Percentiles rank a stretch among this genome's conserved stretches.
Evolutionary conservation across 2,797 vertebrate genomes (phyloP).

Genomic region (Anas acuta): DNA sequence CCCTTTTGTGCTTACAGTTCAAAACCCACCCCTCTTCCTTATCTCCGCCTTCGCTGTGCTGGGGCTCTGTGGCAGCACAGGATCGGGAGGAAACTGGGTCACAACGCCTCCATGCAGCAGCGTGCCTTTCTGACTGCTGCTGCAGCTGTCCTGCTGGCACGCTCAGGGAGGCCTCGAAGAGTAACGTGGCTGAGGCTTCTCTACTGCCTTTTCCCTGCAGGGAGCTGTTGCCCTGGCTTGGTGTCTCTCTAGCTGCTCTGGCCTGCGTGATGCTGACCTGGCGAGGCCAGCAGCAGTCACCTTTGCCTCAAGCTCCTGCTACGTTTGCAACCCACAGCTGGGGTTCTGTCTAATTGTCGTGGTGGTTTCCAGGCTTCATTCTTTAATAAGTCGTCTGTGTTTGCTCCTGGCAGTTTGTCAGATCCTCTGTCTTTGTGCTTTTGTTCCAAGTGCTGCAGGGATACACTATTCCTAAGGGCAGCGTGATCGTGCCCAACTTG

Average conservation of each 20-base stretch:
- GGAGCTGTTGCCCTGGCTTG: not conserved
- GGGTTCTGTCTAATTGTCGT: rapidly evolving
- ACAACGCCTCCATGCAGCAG: not conserved
- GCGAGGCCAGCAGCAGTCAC: not conserved
- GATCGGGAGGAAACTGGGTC: not conserved
- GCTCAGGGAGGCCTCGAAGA: not conserved
- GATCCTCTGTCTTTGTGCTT: conserved; percentile 30
- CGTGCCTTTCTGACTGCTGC: not conserved
- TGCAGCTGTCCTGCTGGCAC: not conserved
- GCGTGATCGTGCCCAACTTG: conserved; percentile 89
- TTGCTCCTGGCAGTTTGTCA: not conserved
- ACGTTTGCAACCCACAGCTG: not conserved
- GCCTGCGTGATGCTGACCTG: not conserved
- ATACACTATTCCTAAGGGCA: conserved; percentile 92
- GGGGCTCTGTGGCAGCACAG: not conserved
- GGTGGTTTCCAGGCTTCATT: not conserved
- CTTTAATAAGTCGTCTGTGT: not conserved
- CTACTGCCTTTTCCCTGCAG: not conserved
- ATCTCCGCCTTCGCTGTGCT: not conserved
- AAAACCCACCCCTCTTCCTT: not conserved
- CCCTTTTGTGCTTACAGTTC: not conserved
- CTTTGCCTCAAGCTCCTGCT: not conserved
- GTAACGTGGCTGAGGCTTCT: not conserved
- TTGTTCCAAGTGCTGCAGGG: conserved; percentile 86
- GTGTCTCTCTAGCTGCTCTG: not conserved